A percentile compares a stretch with the other conserved stretches of the same genome.
These are phyloP conservation scores for Sarcophaga caerulescens DNA, from an alignment of 2,888 invertebrate species.

Conservation along the genomic window DNA sequence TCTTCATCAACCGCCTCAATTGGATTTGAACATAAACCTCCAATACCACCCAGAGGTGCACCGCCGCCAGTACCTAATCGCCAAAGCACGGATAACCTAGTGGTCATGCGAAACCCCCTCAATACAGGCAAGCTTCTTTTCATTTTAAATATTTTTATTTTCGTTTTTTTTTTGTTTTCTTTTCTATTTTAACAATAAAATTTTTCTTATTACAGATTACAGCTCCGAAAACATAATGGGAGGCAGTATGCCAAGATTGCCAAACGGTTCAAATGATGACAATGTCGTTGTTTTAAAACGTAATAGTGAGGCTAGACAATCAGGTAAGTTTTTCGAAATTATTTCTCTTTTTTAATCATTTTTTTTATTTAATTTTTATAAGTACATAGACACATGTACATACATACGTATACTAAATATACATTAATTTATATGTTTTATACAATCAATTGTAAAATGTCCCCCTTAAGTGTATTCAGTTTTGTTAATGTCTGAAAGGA, in stretches of 20 bases:
- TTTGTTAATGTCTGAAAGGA: neutral
- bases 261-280: constrained; percentile 79
- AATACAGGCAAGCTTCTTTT: constrained; percentile 74
- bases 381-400: neutral
- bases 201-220: constrained; percentile 37
- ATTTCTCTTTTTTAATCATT: neutral
- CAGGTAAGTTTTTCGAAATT: constrained; percentile 73
- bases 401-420: neutral
- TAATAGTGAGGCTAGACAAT: constrained; percentile 78
- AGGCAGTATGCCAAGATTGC: constrained; percentile 73
- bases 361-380: neutral
- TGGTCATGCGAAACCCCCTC: constrained; percentile 77
- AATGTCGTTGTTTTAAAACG: constrained; percentile 75
- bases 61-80: constrained; percentile 83
- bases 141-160: neutral
- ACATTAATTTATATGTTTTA: neutral
- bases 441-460: constrained; percentile 37
- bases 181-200: neutral
- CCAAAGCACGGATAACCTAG: constrained; percentile 80
- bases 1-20: constrained; percentile 76
- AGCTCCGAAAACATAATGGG: constrained; percentile 72
- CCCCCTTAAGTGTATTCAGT: constrained; percentile 35
- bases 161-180: neutral
- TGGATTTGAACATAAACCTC: constrained; percentile 82
- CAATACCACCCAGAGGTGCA: constrained; percentile 84